Evolutionary conservation across 35 echinoderm and acorn worm species (phyloP), one percentile per base, ranked within the genome.

Genomic region (Lytechinus pictus): DNA sequence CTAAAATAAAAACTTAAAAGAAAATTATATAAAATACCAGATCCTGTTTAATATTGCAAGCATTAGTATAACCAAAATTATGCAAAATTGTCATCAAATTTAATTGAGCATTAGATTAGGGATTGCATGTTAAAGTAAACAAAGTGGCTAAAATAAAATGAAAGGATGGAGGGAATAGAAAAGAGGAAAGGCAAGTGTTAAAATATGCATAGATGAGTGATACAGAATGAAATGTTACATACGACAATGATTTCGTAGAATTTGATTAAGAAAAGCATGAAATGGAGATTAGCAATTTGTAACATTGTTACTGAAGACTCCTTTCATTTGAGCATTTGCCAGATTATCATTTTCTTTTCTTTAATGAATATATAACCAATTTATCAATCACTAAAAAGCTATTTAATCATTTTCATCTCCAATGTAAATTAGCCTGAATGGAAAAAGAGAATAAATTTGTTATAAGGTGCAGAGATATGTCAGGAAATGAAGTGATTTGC

Each of bases 141-240:
- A 79, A 79, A 79, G 21, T 79, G 66, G 66, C 66, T 79, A 79
- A 79, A 79, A 79, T 79, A 24, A 24, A 79, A 79, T 79, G 21
- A 79, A 5, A 6, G 66, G 66, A 14, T n/a, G 19, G n/a, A 8
- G n/a, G 66, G 66, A 79, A n/a, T 79, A 79, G 66, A 79, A 79
- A 79, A 79, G 66, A 24, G 66, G 16, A 79, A 79, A 79, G 66
- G 66, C 5, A 79, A 24, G 66, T 79, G 66, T 79, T 79, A 79
- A 79, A 79, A 79, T 79, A 79, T 79, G 66, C 66, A 79, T 79
- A 24, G 66, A 79, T 79, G 66, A 79, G 66, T 79, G 66, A 79
- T 19, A 79, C 14, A 24, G 14, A 16, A 79, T 24, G 66, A 79
- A 19, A 79, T 79, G 16, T 19, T 79, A 19, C n/a, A 58, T 19